A percentile compares a stretch with the other conserved stretches of the same genome.
These are phyloP conservation scores for Tamias sibiricus DNA, from an alignment of 2,113 vertebrate genomes.

Conservation along the genomic window DNA sequence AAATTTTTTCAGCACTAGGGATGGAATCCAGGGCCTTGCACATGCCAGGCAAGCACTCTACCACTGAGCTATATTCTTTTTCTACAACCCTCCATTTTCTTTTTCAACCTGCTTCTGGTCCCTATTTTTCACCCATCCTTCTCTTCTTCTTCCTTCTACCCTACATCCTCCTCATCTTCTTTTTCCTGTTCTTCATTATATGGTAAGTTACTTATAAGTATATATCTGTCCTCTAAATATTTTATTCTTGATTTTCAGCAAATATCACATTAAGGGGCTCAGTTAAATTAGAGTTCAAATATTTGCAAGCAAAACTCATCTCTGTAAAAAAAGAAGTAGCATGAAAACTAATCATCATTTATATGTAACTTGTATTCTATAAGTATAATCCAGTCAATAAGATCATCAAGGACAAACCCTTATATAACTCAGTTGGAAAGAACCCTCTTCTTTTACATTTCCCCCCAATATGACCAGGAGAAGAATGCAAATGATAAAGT, in stretches of 20 bases:
- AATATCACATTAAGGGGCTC: not conserved
- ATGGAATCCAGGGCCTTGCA: too few relatives aligned
- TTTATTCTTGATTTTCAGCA: not conserved
- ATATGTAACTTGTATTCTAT: not conserved
- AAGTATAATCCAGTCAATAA: not conserved
- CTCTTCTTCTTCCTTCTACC: not conserved
- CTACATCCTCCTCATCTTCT: not conserved
- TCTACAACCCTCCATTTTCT: not conserved
- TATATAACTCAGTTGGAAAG: not conserved
- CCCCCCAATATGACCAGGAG: not conserved
- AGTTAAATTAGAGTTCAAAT: conserved; percentile 8
- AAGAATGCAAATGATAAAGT: not conserved
- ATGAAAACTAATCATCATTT: not conserved
- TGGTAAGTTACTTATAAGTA: not conserved
- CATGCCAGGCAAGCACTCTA: too few relatives aligned
- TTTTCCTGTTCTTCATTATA: not conserved
- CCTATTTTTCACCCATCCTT: not conserved
- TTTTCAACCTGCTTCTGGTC: accelerated
- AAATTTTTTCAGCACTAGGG: too few relatives aligned
- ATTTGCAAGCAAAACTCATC: conserved; percentile 3
- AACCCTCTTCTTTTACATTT: not conserved
- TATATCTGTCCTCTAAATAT: not conserved
- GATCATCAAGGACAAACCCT: not conserved
- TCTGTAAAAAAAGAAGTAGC: not conserved
- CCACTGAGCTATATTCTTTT: too few relatives aligned